Percentiles rank a stretch among this genome's conserved stretches.
phyloP scores from a whole-genome alignment of 1,140 invertebrate genomes.

The Daktulosphaira vitifoliae region DNA sequence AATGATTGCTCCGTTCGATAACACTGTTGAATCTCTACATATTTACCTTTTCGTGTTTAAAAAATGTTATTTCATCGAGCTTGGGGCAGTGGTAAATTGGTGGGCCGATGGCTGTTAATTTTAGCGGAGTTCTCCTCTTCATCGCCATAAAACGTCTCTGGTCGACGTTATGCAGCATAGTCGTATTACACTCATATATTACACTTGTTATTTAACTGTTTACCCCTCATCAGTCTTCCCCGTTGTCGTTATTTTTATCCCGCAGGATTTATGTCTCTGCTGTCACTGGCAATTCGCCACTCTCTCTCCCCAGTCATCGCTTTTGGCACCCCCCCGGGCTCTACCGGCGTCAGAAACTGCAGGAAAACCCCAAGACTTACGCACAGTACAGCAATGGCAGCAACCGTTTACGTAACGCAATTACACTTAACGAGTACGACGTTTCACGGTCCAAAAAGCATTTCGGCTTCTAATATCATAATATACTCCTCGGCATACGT shows the following conservation, averaged over 20 bases:
- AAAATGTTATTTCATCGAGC: no score
- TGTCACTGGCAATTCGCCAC: constrained; percentile 27
- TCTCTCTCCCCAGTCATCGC: background rate
- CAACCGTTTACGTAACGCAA: constrained; percentile 30
- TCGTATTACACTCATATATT: constrained; percentile 22
- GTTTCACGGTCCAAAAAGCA: constrained; percentile 26
- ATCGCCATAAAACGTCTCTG: background rate
- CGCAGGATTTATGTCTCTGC: constrained; percentile 29
- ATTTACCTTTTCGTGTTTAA: no score
- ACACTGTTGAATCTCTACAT: no score
- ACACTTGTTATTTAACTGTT: constrained; percentile 27
- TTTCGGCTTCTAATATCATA: background rate
- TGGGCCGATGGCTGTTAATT: constrained; percentile 20
- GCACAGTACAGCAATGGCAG: background rate
- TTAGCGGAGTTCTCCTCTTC: background rate
- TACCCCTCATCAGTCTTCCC: background rate
- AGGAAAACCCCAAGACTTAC: background rate
- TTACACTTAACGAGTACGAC: constrained; percentile 29
- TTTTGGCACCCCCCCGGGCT: background rate
- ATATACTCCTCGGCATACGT: background rate
- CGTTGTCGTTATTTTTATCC: constrained; percentile 21
- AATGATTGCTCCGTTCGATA: no score
- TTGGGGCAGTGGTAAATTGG: constrained; percentile 20
- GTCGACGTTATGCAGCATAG: no score
- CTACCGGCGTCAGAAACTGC: background rate